Conservation (phyloP, 2,797 vertebrate species). For the Eleutherodactylus coqui region DNA sequence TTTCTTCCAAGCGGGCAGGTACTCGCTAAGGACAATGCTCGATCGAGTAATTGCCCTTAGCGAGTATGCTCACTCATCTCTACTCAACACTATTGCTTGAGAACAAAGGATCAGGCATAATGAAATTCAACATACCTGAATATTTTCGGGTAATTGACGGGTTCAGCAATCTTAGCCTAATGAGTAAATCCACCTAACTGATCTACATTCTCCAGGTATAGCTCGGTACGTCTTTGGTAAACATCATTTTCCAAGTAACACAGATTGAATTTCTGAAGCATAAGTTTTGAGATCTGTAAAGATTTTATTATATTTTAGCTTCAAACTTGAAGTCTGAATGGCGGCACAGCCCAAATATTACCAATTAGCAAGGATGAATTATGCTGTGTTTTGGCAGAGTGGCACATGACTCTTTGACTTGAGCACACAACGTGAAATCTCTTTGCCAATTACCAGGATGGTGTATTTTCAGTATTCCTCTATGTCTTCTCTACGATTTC, state of each 20-base stretch:
- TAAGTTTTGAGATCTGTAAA: not conserved
- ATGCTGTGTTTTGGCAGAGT: not conserved
- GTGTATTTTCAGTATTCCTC: not conserved
- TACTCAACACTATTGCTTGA: no score
- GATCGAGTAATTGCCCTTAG: no score
- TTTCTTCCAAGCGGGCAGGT: no score
- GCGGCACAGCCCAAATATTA: not conserved
- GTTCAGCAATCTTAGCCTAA: no score
- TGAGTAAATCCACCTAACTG: not conserved
- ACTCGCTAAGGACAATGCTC: no score
- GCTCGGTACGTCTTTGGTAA: not conserved
- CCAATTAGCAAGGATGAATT: constrained; percentile 25
- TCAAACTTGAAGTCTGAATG: not conserved
- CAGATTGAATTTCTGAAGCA: not conserved
- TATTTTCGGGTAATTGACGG: no score
- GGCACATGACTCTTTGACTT: constrained; percentile 25
- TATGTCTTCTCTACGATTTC: constrained; percentile 1
- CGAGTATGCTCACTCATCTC: no score
- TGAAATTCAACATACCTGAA: no score
- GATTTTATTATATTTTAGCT: not conserved
- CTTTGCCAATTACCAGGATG: constrained; percentile 12
- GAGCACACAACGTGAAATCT: constrained; percentile 33
- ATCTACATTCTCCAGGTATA: not conserved
- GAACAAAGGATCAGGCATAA: no score
- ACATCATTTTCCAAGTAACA: not conserved